phyloP scores from a whole-genome alignment of 2,797 vertebrate species.

The Sebastes itinus region DNA sequence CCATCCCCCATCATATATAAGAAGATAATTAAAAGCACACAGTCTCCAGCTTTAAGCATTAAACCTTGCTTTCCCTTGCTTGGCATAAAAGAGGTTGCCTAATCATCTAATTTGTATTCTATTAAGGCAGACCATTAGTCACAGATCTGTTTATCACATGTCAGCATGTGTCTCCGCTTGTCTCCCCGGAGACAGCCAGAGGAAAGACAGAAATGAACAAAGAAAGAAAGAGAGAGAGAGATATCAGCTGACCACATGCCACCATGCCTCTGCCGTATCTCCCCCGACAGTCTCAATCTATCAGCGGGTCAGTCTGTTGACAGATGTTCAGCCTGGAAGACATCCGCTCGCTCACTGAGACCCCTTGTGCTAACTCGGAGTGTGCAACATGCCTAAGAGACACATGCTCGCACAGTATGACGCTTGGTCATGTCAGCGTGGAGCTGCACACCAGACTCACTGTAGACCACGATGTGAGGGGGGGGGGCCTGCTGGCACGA shows the following conservation, averaged over 20 bases:
- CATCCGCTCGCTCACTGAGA: constrained; percentile 49
- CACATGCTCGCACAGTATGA: constrained; percentile 66
- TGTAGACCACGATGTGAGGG: neutral
- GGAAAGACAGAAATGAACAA: constrained; percentile 39
- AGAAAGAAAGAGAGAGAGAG: constrained; percentile 15
- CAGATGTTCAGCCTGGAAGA: constrained; percentile 60
- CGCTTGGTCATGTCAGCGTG: constrained; percentile 35
- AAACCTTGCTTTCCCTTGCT: constrained; percentile 13
- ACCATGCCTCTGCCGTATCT: constrained; percentile 26
- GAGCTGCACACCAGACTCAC: constrained; percentile 16
- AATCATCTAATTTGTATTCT: constrained; percentile 66
- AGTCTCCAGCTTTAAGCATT: constrained; percentile 18
- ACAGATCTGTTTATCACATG: constrained; percentile 67
- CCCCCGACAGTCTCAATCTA: constrained; percentile 42
- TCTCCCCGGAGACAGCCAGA: constrained; percentile 50
- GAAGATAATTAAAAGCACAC: constrained; percentile 29
- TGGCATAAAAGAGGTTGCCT: constrained; percentile 43
- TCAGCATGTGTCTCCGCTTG: constrained; percentile 48
- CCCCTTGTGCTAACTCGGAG: constrained; percentile 39
- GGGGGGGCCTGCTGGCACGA: neutral
- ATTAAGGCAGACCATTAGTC: constrained; percentile 60
- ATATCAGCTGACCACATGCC: constrained; percentile 56
- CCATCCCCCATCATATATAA: neutral
- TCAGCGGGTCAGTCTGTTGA: constrained; percentile 61
- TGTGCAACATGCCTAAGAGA: constrained; percentile 33